These are phyloP conservation scores for Oreochromis grahami DNA, from an alignment of 2,797 vertebrate genomes.

Conservation along the genomic window DNA sequence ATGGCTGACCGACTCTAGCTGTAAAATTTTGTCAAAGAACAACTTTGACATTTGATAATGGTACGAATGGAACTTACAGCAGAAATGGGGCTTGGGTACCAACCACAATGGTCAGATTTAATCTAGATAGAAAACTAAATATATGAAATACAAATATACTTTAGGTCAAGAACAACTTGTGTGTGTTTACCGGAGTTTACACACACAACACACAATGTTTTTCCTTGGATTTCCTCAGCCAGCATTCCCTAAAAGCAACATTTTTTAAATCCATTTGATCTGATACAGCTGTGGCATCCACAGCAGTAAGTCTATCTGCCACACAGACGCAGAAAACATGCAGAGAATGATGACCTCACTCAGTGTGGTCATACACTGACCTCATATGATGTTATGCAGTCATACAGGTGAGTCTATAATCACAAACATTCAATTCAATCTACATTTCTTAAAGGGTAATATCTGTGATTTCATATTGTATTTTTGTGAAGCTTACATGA, in stretches of 20 bases:
- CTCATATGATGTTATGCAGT: not conserved
- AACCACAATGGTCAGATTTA: constrained; percentile 17
- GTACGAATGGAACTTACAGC: not conserved
- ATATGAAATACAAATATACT: constrained; percentile 33
- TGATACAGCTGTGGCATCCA: constrained; percentile 53
- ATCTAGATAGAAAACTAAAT: constrained; percentile 24
- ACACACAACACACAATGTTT: constrained; percentile 42
- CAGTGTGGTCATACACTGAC: not conserved
- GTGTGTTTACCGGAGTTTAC: constrained; percentile 52
- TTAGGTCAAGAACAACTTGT: constrained; percentile 1
- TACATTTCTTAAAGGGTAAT: not conserved
- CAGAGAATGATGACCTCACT: not conserved
- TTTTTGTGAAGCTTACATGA: not conserved
- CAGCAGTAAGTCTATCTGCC: constrained; percentile 7
- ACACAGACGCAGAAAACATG: not conserved
- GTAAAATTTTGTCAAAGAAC: not conserved
- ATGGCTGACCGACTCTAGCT: not conserved
- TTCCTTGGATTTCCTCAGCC: constrained; percentile 29
- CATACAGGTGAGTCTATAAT: not conserved
- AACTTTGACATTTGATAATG: not conserved
- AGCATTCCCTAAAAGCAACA: constrained; percentile 42
- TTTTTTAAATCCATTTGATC: constrained; percentile 43
- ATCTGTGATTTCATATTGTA: not conserved
- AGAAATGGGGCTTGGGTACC: constrained; percentile 20
- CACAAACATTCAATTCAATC: not conserved